Percentiles rank a stretch among this genome's conserved stretches.
Evolutionary conservation across 1,140 invertebrate genomes (phyloP).

Genomic region (Cataglyphis hispanica): DNA sequence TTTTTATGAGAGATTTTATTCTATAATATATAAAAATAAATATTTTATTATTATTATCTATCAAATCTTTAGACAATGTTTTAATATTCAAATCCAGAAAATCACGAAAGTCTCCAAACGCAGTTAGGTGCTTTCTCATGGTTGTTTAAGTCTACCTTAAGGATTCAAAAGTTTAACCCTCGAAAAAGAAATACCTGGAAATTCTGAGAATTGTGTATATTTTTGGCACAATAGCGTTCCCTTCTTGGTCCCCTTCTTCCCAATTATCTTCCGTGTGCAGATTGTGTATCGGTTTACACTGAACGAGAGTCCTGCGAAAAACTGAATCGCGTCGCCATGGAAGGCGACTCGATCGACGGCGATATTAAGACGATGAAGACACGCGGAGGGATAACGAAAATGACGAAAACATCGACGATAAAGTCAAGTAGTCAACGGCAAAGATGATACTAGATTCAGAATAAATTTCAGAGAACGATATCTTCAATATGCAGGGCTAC

Average conservation of each 20-base stretch:
- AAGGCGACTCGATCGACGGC: background rate
- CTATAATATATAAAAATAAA: no score
- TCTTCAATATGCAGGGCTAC: background rate
- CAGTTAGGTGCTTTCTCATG: no score
- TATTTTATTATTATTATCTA: background rate
- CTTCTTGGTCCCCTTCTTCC: background rate
- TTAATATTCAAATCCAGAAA: background rate
- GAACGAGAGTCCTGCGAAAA: background rate
- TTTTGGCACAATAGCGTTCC: background rate
- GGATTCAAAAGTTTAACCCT: no score
- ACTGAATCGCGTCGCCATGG: background rate
- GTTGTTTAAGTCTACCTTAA: no score
- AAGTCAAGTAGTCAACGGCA: background rate
- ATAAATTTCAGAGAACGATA: background rate
- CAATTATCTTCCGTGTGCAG: background rate
- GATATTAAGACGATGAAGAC: background rate
- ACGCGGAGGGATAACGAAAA: background rate
- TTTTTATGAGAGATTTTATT: no score
- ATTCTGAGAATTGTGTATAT: background rate
- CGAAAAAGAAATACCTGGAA: background rate
- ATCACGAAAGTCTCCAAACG: background rate
- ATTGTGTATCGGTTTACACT: background rate
- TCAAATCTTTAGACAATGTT: background rate
- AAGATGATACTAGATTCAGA: background rate
- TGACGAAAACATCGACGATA: background rate